Evolutionary conservation across 2,888 invertebrate genomes (phyloP), one percentile per base, ranked within the genome.

Genomic region (Lamproptera curius): DNA sequence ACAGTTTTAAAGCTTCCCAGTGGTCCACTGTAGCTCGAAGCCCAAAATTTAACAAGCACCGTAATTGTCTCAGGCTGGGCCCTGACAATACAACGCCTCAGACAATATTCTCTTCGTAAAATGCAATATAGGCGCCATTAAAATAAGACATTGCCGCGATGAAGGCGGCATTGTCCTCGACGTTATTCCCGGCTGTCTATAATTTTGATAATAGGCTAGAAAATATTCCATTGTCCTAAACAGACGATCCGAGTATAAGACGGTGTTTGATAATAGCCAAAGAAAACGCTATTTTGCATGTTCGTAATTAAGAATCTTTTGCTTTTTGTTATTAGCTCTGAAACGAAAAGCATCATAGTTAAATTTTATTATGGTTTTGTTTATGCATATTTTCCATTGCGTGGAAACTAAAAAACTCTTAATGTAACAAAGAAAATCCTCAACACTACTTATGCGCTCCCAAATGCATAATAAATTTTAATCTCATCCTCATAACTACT

Each of bases 141-240:
- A 81, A 83, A 84, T 75, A 82, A 82, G 77, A 73, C 62, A 62
- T 62, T 63, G 67, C 58, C 59, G 58, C 59, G 51, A 45, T 42
- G 50, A 50, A 56, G 65, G 9, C 9, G n/a, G 69, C 62, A 77
- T 85, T 84, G 83, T 85, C 74, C 73, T 65, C 58, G 54, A 52
- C 57, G 67, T 65, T 63, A 61, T 62, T 56, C 65, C 65, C 67
- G 59, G 65, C 71, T 54, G 76, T 70, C 82, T 74, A 83, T 82
- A 82, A 86, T 85, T 86, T 84, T 83, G 82, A 85, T 83, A 84
- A 86, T 83, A 85, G 80, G 69, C 82, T 78, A 83, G 85, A 83
- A 81, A 86, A 83, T 82, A 80, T 79, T 76, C 79, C 79, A 81
- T 86, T 86, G 85, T 86, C 73, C 77, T 57, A 57, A 63, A 56